phyloP scores from a whole-genome alignment of 2,888 invertebrate genomes.

The Sarcophaga subvicina region DNA sequence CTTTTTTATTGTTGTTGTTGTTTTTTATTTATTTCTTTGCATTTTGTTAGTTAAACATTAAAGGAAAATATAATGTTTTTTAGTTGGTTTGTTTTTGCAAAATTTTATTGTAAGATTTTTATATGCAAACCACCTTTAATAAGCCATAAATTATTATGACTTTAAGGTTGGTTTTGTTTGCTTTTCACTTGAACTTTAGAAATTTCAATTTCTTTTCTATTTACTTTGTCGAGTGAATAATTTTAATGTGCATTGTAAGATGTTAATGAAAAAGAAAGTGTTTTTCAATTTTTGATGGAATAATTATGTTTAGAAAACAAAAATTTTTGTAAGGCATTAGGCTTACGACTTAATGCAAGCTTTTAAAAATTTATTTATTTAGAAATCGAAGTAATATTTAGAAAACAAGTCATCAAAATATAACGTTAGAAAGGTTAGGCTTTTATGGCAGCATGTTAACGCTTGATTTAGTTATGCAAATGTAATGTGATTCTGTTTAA shows the following conservation, averaged over 20 bases:
- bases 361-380: too few species aligned
- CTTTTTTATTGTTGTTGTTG: constrained; percentile 14
- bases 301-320: too few species aligned
- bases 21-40: constrained; percentile 19
- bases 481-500: too few species aligned
- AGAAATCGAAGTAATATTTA: too few species aligned
- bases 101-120: constrained; percentile 24
- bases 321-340: too few species aligned
- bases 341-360: too few species aligned
- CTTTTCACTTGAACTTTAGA: constrained; percentile 63
- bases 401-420: too few species aligned
- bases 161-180: constrained; percentile 56
- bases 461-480: too few species aligned
- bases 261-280: too few species aligned
- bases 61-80: not conserved
- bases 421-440: too few species aligned
- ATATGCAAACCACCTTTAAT: constrained; percentile 64
- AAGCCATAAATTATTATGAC: constrained; percentile 61
- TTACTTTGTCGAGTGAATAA: constrained; percentile 24
- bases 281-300: too few species aligned
- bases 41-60: constrained; percentile 30
- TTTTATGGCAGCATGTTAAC: too few species aligned
- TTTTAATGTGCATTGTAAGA: not conserved
- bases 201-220: constrained; percentile 67
- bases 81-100: constrained; percentile 8